Evolutionary conservation across 2,113 vertebrate genomes (phyloP), one percentile per base, ranked within the genome.

Genomic region (Stegastes partitus): DNA sequence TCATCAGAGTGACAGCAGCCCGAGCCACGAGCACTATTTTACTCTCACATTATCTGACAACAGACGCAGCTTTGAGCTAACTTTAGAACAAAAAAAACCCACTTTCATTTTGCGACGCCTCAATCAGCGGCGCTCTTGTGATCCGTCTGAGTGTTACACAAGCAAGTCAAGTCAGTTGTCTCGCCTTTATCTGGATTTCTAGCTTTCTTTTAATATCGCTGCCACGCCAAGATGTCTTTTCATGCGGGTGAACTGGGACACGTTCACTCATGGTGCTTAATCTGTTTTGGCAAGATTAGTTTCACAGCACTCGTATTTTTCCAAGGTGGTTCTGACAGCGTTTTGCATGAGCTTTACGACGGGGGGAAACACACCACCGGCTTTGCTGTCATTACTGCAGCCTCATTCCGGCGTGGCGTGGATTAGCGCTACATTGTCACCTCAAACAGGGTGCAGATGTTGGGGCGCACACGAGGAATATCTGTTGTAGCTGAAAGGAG

Each of bases 201-300:
- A 50, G 59, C 62, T 68, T 71, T 77, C 53, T 87, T 77, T 73
- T 77, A 61, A 44, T 69, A 57, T 66, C 25, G 55, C 28, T 5
- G 11, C 21, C 11, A 44, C 39, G 79, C 67, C n/a, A 54, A 74
- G 28, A 23, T 49, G 61, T 64, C 53, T 87, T 73, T 71, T 62
- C 50, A 74, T 61, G 68, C 12, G 7, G 71, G 28, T 39, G 77
- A 80, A 81, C 45, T 21, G 58, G 87, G 62, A 75, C 76, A 49
- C 37, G 57, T 54, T 82, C 23, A 45, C 79, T 87, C 65, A 71
- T 34, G 39, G 62, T 39, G 62, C 57, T 66, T 80, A 73, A 82
- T 85, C 58, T 79, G 62, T 84, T 73, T 85, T 75, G 75, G 74
- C 34, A 75, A 73, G 83, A 89, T 87, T 78, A 66, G 58, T 82